Evolutionary conservation across 1,140 invertebrate genomes (phyloP).

Genomic region (Sweltsa coloradensis): DNA sequence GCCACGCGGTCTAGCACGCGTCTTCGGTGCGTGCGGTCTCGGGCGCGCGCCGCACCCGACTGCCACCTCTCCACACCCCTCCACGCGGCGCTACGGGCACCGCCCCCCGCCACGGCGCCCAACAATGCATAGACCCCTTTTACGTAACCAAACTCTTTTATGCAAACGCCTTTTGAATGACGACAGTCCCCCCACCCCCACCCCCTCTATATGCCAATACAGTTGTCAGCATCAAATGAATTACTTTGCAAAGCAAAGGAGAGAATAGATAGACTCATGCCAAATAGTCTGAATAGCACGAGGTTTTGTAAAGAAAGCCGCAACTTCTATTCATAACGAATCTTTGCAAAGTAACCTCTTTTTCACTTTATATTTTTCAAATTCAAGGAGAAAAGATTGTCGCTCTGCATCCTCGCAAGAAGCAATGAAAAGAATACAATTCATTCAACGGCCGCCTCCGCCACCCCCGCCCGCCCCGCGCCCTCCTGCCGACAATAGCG

Average conservation of each 20-base stretch:
- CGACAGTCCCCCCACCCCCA: neutral
- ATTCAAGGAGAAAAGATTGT: constrained; percentile 1
- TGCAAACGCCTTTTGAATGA: neutral
- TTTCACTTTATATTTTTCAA: neutral
- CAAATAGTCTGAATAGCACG: constrained; percentile 2
- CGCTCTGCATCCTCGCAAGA: neutral
- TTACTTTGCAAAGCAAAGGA: constrained; percentile 9
- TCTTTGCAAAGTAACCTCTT: constrained; percentile 14
- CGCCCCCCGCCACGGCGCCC: neutral
- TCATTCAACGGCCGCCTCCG: neutral
- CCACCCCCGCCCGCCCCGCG: constrained; percentile 1
- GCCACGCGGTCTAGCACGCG: too few species aligned
- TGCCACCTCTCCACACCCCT: neutral
- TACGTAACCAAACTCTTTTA: constrained; percentile 11
- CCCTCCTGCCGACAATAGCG: constrained; percentile 4
- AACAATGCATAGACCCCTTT: neutral
- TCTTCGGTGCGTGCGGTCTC: neutral
- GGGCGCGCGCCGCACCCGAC: neutral
- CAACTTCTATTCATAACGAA: constrained; percentile 8
- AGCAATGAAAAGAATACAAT: constrained; percentile 10
- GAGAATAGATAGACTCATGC: constrained; percentile 5
- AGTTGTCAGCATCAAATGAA: constrained; percentile 13
- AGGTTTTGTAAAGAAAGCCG: neutral
- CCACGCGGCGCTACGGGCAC: neutral
- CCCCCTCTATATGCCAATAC: constrained; percentile 6